Base-by-base conservation (phyloP, 2,888 invertebrate species). In the Camptogramma bilineatum region DNA sequence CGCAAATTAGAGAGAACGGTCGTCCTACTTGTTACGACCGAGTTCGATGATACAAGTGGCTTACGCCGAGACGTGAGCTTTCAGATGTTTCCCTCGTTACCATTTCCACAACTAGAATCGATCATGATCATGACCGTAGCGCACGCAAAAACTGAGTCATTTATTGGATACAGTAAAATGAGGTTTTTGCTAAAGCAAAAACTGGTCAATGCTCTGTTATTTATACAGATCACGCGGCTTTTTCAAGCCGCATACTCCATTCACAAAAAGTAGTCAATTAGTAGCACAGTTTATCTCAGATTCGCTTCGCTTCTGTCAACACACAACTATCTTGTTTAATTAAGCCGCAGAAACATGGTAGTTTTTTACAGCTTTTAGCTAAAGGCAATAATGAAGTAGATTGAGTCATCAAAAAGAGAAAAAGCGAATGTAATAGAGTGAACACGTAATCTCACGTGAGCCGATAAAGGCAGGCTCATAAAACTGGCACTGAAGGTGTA, bases 401-500 rank as follows among this genome's bases (percentile, higher is more conserved):
- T 81, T 90, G 87, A 90, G 87, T 89, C 88, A 89, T 85, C 82
- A 76, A 73, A 79, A 81, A 81, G 74, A 77, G 75, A 72, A 82
- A 82, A 80, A 80, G 77, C 73, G 76, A 79, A 80, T 79, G 77
- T 83, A 87, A 85, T 86, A 84, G 82, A 82, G 80, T 80, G 82
- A 84, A 86, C 86, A 86, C 81, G 83, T 88, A 91, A 91, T 89
- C 86, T 85, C 80, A 81, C 77, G 83, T 79, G 79, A 79, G 73
- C 82, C 88, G 86, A 89, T 90, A 90, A 90, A 87, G 81, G 80
- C 75, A 76, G 74, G 82, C 79, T 81, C 76, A 84, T 91, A 90
- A 92, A 91, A 85, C 71, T 81, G 75, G 87, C 75, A 89, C 81
- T 90, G 86, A 90, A 90, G 82, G 79, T 77, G 86, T 91, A 91